phyloP scores from a whole-genome alignment of 2,797 vertebrate genomes.

The Lagocephalus sceleratus region DNA sequence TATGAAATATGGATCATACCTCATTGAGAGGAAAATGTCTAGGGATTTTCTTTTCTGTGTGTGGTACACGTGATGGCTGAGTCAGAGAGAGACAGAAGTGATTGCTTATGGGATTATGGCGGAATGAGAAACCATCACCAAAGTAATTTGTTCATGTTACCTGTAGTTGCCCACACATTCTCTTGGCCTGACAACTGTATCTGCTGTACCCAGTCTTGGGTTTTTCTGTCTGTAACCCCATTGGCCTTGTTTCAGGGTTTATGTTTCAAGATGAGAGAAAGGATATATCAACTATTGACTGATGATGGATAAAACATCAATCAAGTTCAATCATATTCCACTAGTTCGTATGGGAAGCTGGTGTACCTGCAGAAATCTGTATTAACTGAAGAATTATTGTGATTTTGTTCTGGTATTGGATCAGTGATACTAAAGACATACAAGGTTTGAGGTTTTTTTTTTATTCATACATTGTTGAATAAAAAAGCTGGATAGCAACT shows the following conservation, averaged over 20 bases:
- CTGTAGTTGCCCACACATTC: constrained; percentile 23
- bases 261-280: neutral
- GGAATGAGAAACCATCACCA: constrained; percentile 55
- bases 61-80: constrained; percentile 53
- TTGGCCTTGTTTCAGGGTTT: too few relatives aligned
- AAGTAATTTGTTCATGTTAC: constrained; percentile 31
- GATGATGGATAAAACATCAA: too few relatives aligned
- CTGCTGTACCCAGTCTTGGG: neutral
- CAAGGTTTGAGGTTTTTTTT: too few relatives aligned
- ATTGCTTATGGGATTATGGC: constrained; percentile 65
- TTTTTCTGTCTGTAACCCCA: too few relatives aligned
- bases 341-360: neutral
- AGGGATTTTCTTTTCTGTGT: constrained; percentile 50
- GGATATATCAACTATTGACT: too few relatives aligned
- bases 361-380: neutral
- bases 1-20: constrained; percentile 73
- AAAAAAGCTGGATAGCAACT: neutral
- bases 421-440: neutral
- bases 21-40: constrained; percentile 52
- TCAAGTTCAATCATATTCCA: too few relatives aligned
- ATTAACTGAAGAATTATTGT: constrained; percentile 2
- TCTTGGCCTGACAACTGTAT: neutral
- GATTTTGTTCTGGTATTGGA: neutral
- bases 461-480: too few relatives aligned
- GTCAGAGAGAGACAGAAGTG: constrained; percentile 57